A percentile compares a stretch with the other conserved stretches of the same genome.
Evolutionary conservation across 1,140 invertebrate genomes (phyloP).

Genomic region (Mizuhopecten yessoensis): DNA sequence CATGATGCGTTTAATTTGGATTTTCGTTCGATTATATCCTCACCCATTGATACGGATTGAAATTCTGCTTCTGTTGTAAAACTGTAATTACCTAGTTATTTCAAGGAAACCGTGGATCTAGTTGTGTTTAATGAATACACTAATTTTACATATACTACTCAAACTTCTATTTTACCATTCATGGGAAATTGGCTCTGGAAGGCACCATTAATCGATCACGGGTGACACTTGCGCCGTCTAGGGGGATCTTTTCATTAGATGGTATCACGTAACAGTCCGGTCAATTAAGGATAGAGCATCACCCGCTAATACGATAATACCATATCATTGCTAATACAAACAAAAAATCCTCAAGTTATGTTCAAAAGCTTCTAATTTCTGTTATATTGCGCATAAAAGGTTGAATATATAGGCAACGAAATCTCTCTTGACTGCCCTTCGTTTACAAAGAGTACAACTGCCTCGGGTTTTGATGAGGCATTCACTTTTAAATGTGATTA

Average conservation of each 20-base stretch:
- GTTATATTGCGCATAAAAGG: background rate
- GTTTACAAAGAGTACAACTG: background rate
- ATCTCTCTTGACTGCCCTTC: background rate
- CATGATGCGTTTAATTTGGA: background rate
- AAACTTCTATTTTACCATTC: background rate
- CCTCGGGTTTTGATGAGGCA: background rate
- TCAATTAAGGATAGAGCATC: background rate
- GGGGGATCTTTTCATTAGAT: background rate
- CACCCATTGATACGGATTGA: background rate
- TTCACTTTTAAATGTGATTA: background rate
- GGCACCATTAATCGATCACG: background rate
- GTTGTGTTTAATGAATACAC: constrained; percentile 18
- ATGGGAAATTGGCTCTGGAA: background rate
- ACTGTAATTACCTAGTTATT: background rate
- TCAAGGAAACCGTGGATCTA: background rate
- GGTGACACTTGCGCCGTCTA: background rate
- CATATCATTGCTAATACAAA: background rate
- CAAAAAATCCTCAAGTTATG: background rate
- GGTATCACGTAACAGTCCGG: background rate
- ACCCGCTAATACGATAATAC: background rate
- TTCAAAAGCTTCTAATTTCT: background rate
- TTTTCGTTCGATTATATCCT: background rate
- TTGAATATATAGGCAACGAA: background rate
- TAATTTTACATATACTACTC: background rate
- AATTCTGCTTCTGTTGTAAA: background rate